Conservation (phyloP, 2,797 vertebrate genomes). For the Dicrostonyx torquatus region DNA sequence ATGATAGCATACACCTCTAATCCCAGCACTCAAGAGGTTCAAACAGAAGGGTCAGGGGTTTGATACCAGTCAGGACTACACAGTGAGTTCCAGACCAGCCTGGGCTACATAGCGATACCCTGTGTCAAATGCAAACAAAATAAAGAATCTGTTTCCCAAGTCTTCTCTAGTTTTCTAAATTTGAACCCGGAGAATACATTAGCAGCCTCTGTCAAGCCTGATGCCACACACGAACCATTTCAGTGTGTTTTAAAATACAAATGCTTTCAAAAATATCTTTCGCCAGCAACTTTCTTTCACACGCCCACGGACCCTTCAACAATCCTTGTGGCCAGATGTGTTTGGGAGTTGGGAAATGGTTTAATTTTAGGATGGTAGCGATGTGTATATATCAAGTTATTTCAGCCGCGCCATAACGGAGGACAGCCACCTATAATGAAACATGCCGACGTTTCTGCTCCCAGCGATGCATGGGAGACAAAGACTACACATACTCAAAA, state of each 20-base stretch:
- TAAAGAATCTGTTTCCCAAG: not conserved
- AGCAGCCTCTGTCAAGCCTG: slow-evolving; percentile 40
- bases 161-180: slow-evolving; percentile 33
- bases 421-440: not conserved
- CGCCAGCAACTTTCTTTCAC: slow-evolving; percentile 51
- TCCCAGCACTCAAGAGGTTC: not conserved
- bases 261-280: slow-evolving; percentile 64
- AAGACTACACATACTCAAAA: not conserved
- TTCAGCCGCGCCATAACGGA: not conserved
- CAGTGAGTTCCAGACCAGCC: not conserved
- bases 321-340: slow-evolving; percentile 41
- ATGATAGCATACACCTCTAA: not conserved
- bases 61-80: not conserved
- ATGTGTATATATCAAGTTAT: slow-evolving; percentile 27
- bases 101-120: not conserved
- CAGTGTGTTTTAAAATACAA: slow-evolving; percentile 61
- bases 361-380: slow-evolving; percentile 61
- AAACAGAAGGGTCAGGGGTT: too few relatives aligned
- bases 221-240: slow-evolving; percentile 56
- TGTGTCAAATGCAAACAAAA: not conserved
- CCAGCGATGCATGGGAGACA: not conserved
- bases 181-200: slow-evolving; percentile 52
- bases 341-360: slow-evolving; percentile 39
- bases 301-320: slow-evolving; percentile 45
- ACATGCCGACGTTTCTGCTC: not conserved